Percentiles rank a stretch among this genome's conserved stretches.
Conservation (phyloP, 1,140 invertebrate species). For the Cheumatopsyche charites region DNA sequence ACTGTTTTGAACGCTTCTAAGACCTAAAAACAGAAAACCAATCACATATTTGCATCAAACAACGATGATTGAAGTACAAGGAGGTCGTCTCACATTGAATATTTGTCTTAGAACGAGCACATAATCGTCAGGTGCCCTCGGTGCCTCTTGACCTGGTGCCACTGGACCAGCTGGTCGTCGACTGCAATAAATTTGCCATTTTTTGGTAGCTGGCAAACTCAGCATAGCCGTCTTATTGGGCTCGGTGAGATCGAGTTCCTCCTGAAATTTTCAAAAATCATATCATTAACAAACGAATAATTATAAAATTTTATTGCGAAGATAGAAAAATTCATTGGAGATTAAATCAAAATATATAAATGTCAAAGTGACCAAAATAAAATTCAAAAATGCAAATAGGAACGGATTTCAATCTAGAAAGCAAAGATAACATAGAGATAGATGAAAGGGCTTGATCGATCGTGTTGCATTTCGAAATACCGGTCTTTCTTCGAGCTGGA, state of each 20-base stretch:
- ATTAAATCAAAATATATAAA: slow-evolving; percentile 8
- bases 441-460: slow-evolving; percentile 28
- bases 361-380: slow-evolving; percentile 5
- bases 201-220: slow-evolving; percentile 89
- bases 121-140: slow-evolving; percentile 84
- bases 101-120: slow-evolving; percentile 83
- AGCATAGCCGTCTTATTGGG: slow-evolving; percentile 92
- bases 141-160: slow-evolving; percentile 63
- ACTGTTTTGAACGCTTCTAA: slow-evolving; percentile 59
- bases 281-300: no score
- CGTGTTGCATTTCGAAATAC: slow-evolving; percentile 26
- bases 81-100: slow-evolving; percentile 69
- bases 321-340: not conserved
- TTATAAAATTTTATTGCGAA: not conserved
- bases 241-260: slow-evolving; percentile 91
- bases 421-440: not conserved
- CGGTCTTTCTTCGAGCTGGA: slow-evolving; percentile 18
- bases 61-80: not conserved
- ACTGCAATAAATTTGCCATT: slow-evolving; percentile 97
- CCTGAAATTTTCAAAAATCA: slow-evolving; percentile 64
- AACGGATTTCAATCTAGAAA: slow-evolving; percentile 15
- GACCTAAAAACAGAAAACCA: slow-evolving; percentile 51
- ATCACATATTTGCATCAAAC: not conserved
- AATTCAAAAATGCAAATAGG: not conserved
- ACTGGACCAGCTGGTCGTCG: slow-evolving; percentile 74